These are phyloP conservation scores for Mesembrinibis cayennensis DNA, from an alignment of 2,113 vertebrate genomes.

Conservation along the genomic window DNA sequence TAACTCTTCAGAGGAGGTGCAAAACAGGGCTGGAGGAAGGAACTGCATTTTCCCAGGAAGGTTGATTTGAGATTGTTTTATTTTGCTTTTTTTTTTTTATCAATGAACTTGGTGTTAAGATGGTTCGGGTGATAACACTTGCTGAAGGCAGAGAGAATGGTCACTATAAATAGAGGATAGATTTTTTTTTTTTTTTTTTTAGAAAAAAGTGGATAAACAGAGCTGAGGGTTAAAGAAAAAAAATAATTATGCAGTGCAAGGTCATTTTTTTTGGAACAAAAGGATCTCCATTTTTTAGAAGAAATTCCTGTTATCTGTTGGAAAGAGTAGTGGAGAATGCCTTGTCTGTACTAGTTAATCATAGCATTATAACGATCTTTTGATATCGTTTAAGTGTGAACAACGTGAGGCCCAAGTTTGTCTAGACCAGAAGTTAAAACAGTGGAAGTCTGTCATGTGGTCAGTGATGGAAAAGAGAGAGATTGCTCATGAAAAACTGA, in stretches of 20 bases:
- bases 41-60: not conserved
- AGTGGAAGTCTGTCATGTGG: not conserved
- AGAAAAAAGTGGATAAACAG: not conserved
- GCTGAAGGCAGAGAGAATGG: not conserved
- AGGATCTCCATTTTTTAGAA: not conserved
- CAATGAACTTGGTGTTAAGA: not conserved
- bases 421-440: not conserved
- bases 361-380: not conserved
- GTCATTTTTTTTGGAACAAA: not conserved
- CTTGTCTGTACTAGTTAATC: not conserved
- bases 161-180: not conserved
- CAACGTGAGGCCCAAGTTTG: not conserved
- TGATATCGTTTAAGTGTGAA: accelerated
- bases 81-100: not conserved
- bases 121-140: not conserved
- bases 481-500: not conserved
- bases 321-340: not conserved
- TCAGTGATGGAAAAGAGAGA: not conserved
- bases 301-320: not conserved
- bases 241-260: not conserved
- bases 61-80: not conserved
- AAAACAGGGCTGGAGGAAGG: not conserved
- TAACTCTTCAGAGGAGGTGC: not conserved
- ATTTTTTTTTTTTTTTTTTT: not conserved
- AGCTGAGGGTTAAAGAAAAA: not conserved